Conservation (phyloP, 2,797 vertebrate species). For the Mergus octosetaceus region DNA sequence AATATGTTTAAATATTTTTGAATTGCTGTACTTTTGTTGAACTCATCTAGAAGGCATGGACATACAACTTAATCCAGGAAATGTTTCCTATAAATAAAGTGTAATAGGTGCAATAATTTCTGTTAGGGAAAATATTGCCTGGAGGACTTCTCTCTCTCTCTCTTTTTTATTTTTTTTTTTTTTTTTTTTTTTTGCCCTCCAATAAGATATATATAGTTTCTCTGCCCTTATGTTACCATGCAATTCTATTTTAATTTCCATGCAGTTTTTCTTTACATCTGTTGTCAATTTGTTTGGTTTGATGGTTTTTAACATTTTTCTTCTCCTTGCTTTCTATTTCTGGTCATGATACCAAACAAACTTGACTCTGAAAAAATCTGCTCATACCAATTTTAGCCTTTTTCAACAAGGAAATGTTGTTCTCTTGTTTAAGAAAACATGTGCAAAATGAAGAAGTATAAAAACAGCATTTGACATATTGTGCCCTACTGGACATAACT, state of each 20-base stretch:
- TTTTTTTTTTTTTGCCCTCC: not conserved
- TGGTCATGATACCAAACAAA: not conserved
- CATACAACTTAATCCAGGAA: not conserved
- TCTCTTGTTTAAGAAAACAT: not conserved
- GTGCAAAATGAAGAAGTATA: not conserved
- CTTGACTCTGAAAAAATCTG: not conserved
- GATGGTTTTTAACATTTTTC: not conserved
- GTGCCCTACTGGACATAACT: not conserved
- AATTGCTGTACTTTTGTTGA: not conserved
- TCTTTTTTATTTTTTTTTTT: no score
- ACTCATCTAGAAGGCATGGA: not conserved
- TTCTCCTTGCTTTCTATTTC: not conserved
- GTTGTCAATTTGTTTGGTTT: not conserved
- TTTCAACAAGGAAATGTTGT: not conserved
- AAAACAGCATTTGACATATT: not conserved
- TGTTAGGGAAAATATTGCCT: not conserved
- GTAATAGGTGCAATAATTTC: not conserved
- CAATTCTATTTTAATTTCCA: not conserved
- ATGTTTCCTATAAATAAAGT: not conserved
- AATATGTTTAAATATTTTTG: not conserved
- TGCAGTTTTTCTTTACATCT: not conserved
- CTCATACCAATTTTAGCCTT: not conserved
- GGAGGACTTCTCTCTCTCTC: not conserved
- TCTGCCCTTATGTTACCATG: not conserved
- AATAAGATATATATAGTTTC: not conserved